Percentiles rank a stretch among this genome's conserved stretches.
These are phyloP conservation scores for Isaurus tuberculatus DNA, from an alignment of 92 coral and sea anemone genomes.

Conservation along the genomic window DNA sequence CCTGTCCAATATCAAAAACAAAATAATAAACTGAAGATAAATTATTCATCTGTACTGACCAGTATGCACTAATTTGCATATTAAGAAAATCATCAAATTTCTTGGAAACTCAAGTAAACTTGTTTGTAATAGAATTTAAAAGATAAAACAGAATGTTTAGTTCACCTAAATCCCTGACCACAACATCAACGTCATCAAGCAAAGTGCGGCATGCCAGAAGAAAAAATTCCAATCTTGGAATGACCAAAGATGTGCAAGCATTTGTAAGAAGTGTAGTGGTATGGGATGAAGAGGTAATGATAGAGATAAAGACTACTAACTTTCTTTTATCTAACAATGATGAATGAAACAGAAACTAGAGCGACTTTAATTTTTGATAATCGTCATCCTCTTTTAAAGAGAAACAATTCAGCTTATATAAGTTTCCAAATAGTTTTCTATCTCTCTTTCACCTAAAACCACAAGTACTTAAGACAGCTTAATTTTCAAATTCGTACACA, in stretches of 20 bases:
- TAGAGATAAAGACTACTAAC: no score
- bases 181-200: constrained; percentile 23
- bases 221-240: constrained; percentile 25
- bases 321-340: no score
- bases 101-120: not conserved
- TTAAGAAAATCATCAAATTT: not conserved
- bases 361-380: no score
- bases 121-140: not conserved
- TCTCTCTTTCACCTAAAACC: no score
- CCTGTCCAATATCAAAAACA: constrained; percentile 10
- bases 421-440: no score
- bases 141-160: constrained; percentile 24
- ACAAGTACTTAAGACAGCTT: no score
- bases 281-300: constrained; percentile 40
- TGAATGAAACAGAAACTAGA: no score
- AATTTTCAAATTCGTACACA: no score
- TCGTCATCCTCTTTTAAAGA: no score
- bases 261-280: not conserved
- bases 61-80: constrained; percentile 30
- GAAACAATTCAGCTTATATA: no score
- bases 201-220: constrained; percentile 10
- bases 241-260: constrained; percentile 26
- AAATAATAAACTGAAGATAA: not conserved
- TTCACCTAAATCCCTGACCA: not conserved
- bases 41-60: constrained; percentile 28